phyloP scores from a whole-genome alignment of 2,888 invertebrate species.

The Mythimna ferrago region DNA sequence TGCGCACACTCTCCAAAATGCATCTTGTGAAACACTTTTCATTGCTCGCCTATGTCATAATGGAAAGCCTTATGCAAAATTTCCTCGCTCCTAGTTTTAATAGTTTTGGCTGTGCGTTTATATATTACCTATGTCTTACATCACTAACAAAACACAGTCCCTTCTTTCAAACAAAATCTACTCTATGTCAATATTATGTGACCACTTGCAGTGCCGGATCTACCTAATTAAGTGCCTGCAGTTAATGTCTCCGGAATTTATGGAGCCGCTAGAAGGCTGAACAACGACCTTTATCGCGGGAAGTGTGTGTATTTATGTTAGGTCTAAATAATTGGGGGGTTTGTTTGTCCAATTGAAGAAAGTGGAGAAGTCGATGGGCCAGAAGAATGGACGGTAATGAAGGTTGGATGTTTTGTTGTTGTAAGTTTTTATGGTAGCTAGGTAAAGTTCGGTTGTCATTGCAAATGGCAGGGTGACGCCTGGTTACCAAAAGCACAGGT shows the following conservation, averaged over 20 bases:
- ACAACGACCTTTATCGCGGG: slow-evolving; percentile 58
- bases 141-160: neutral
- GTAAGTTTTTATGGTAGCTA: neutral
- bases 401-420: neutral
- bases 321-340: slow-evolving; percentile 48
- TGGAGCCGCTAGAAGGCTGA: slow-evolving; percentile 62
- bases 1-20: too few relatives aligned
- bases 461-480: too few relatives aligned
- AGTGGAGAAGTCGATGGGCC: slow-evolving; percentile 3
- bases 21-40: too few relatives aligned
- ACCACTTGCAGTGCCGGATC: slow-evolving; percentile 76
- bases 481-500: too few relatives aligned
- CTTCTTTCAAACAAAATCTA: slow-evolving; percentile 35
- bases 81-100: too few relatives aligned
- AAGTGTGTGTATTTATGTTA: slow-evolving; percentile 48
- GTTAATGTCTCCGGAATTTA: slow-evolving; percentile 83
- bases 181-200: slow-evolving; percentile 74
- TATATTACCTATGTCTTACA: too few relatives aligned
- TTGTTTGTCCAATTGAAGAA: slow-evolving; percentile 43
- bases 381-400: neutral
- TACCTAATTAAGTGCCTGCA: slow-evolving; percentile 86
- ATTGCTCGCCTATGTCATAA: too few relatives aligned
- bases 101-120: too few relatives aligned
- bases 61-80: too few relatives aligned
- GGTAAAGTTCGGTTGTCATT: too few relatives aligned